These are phyloP conservation scores for Oopsacas minuta DNA, from an alignment of 37 sponge, comb jelly and placozoan species.

Conservation along the genomic window DNA sequence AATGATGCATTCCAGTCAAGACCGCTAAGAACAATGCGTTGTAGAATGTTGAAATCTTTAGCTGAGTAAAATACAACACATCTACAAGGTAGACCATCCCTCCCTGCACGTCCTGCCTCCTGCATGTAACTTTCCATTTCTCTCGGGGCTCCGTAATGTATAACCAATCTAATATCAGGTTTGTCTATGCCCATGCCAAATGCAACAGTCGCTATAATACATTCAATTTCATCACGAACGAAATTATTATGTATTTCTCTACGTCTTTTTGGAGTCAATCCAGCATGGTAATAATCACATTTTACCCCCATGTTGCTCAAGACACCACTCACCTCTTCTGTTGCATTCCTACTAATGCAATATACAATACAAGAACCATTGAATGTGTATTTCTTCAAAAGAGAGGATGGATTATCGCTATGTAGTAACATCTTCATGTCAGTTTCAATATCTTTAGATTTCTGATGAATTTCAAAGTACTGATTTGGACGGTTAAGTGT, in stretches of 20 bases:
- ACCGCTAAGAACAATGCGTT: background rate
- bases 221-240: slow-evolving; percentile 8
- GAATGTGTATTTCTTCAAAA: background rate
- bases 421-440: background rate
- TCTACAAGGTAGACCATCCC: background rate
- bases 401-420: background rate
- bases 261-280: background rate
- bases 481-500: background rate
- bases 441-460: background rate
- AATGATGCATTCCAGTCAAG: background rate
- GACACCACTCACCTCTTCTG: slow-evolving; percentile 14
- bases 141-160: slow-evolving; percentile 1
- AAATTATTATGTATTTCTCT: background rate
- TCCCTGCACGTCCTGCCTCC: background rate
- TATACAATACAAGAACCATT: slow-evolving; percentile 3
- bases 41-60: background rate
- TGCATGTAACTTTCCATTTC: slow-evolving; percentile 13
- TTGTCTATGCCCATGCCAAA: slow-evolving; percentile 10
- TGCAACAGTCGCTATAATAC: background rate
- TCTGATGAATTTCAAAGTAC: background rate
- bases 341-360: background rate
- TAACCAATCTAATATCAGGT: background rate
- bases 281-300: background rate
- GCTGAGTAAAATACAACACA: background rate
- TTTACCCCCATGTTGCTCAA: background rate